Evolutionary conservation across 2,113 vertebrate genomes (phyloP), one percentile per base, ranked within the genome.

Genomic region (Oncorhynchus keta): DNA sequence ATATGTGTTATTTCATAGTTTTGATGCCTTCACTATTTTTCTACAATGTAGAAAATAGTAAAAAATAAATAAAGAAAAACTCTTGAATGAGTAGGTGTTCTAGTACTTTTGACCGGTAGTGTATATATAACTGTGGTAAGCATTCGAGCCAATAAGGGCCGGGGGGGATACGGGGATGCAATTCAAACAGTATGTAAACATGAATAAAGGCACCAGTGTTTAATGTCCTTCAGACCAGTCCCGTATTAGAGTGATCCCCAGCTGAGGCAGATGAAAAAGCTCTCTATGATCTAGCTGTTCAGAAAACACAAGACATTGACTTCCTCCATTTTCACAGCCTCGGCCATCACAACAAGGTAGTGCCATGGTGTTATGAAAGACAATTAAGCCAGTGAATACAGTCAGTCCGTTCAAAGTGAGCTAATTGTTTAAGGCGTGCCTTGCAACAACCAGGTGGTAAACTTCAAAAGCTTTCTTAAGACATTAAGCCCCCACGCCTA

Each of bases 391-490:
- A 28, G 61, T 62, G 61, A 22, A 12, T 8, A 61, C 59, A 61
- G 59, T 62, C 8, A 9, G 20, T 22, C 59, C 18, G 3, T 62
- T 62, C n/a, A 9, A 18, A 11, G 12, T 67, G 4, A 67, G 65
- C 65, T 28, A 11, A 24, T 64, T 11, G 20, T 67, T 12, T 67
- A 30, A 22, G n/a, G 22, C 6, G 5, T 67, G 65, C 24, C 81
- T 86, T 89, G 82, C 88, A 68, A 72, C 79, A 55, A 86, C 81
- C 88, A 90, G 83, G 82, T 90, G 85, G 88, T 67, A 88, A 89
- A 89, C 84, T 84, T 87, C 81, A 76, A 79, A 80, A 73, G 77
- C 81, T 80, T 84, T 85, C 82, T 85, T 92, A 91, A 88, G 78
- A 87, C 78, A 90, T 81, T 91, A 92, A 92, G 84, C 83, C 77